These are phyloP conservation scores for Valencia hispanica DNA, from an alignment of 2,797 vertebrate genomes.

Conservation along the genomic window DNA sequence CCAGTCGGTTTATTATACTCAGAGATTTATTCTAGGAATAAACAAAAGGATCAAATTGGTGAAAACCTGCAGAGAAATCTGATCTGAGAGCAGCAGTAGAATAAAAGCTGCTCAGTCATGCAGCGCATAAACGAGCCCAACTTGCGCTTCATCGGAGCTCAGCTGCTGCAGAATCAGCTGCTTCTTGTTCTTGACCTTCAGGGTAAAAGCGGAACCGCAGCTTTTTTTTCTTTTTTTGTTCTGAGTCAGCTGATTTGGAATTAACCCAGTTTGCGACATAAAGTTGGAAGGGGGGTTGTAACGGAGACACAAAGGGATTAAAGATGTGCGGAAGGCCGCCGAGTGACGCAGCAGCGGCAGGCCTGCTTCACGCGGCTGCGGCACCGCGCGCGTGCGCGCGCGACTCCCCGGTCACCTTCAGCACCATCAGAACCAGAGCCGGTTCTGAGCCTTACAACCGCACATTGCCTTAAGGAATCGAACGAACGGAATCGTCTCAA, in stretches of 20 bases:
- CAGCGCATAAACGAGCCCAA: neutral
- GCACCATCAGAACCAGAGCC: conserved; percentile 4
- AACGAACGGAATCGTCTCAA: neutral
- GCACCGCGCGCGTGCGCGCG: conserved; percentile 5
- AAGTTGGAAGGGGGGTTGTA: neutral
- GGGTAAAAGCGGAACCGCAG: neutral
- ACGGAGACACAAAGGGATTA: conserved; percentile 32
- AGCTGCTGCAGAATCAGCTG: neutral
- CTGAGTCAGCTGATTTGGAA: neutral
- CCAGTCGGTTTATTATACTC: too few relatives aligned
- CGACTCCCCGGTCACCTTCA: conserved; percentile 54
- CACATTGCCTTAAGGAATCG: neutral
- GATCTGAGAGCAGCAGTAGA: neutral
- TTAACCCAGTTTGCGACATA: neutral
- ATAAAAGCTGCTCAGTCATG: neutral
- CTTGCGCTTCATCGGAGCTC: neutral
- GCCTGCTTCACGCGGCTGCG: conserved; percentile 9
- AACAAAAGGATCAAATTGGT: neutral
- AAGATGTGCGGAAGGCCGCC: conserved; percentile 31
- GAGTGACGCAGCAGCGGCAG: conserved; percentile 52
- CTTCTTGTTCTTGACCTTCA: conserved; percentile 5
- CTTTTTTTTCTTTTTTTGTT: neutral
- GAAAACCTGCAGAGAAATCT: neutral
- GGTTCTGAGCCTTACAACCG: conserved; percentile 1
- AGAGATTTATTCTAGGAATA: neutral